phyloP scores from a whole-genome alignment of 2,113 vertebrate genomes.

The Microtus oregoni region DNA sequence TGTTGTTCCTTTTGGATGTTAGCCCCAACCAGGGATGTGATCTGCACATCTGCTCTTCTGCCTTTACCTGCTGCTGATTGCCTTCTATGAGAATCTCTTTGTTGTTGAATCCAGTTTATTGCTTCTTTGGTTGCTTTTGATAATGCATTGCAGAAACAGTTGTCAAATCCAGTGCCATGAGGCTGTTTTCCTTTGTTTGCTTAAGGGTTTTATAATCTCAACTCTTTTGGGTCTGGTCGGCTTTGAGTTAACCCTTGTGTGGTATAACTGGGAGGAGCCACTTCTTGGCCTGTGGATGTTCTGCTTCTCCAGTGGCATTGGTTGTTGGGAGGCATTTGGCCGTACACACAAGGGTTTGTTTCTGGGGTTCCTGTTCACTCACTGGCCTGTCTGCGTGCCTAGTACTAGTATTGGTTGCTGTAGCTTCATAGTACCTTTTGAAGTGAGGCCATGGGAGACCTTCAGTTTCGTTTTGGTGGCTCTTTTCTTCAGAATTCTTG shows the following conservation, averaged over 20 bases:
- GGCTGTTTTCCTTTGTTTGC: background rate
- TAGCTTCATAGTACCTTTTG: background rate
- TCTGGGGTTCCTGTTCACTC: background rate
- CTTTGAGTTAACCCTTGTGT: background rate
- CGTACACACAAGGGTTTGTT: background rate
- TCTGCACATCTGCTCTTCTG: background rate
- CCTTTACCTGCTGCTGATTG: background rate
- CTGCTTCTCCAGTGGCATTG: background rate
- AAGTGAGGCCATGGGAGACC: background rate
- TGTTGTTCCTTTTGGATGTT: background rate
- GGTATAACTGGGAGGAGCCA: background rate
- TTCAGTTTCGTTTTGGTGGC: background rate
- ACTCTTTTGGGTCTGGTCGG: background rate
- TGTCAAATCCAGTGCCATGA: background rate
- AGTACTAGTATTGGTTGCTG: background rate
- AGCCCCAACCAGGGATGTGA: background rate
- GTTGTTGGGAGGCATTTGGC: constrained; percentile 12
- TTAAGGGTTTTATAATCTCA: background rate
- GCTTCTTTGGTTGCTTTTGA: background rate
- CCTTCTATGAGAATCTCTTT: background rate
- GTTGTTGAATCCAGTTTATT: background rate
- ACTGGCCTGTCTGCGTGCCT: background rate
- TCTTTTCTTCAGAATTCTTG: constrained; percentile 26
- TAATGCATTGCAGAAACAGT: background rate
- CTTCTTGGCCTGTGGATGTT: background rate